Conservation (phyloP, 2,113 vertebrate genomes). For the Physeter macrocephalus region DNA sequence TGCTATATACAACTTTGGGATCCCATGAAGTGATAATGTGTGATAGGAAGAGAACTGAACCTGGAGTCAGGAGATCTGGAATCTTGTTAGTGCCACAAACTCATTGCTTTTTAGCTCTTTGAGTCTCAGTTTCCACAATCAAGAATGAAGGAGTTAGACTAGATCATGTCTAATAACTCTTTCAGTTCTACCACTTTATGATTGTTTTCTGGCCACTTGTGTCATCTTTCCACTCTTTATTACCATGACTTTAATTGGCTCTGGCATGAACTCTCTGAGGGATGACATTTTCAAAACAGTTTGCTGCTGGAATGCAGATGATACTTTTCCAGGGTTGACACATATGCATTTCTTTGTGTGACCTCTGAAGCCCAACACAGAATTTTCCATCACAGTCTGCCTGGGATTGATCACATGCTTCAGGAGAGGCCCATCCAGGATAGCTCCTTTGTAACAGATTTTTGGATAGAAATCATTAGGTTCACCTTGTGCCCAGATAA, state of each 20-base stretch:
- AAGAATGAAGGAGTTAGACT: neutral
- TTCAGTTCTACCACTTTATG: neutral
- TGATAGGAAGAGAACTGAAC: neutral
- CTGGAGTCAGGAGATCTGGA: neutral
- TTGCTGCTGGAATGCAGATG: slow-evolving; percentile 66
- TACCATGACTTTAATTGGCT: slow-evolving; percentile 67
- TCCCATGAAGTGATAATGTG: neutral
- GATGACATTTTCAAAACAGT: slow-evolving; percentile 71
- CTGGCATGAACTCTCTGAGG: slow-evolving; percentile 68
- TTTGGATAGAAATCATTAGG: slow-evolving; percentile 1
- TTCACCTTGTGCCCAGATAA: slow-evolving; percentile 23
- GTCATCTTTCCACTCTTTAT: slow-evolving; percentile 59
- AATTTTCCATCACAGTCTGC: slow-evolving; percentile 65
- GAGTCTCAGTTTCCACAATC: neutral
- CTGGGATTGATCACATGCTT: slow-evolving; percentile 43
- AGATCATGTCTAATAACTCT: neutral
- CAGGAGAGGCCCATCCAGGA: neutral
- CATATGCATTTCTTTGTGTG: slow-evolving; percentile 71
- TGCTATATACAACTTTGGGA: neutral
- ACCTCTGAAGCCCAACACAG: slow-evolving; percentile 55
- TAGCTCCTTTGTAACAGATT: neutral
- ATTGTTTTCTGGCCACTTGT: slow-evolving; percentile 39
- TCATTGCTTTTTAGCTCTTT: neutral
- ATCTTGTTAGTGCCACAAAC: neutral
- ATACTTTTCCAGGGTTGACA: slow-evolving; percentile 56